Conservation (phyloP, 2,888 invertebrate genomes). For the Macaria liturata region DNA sequence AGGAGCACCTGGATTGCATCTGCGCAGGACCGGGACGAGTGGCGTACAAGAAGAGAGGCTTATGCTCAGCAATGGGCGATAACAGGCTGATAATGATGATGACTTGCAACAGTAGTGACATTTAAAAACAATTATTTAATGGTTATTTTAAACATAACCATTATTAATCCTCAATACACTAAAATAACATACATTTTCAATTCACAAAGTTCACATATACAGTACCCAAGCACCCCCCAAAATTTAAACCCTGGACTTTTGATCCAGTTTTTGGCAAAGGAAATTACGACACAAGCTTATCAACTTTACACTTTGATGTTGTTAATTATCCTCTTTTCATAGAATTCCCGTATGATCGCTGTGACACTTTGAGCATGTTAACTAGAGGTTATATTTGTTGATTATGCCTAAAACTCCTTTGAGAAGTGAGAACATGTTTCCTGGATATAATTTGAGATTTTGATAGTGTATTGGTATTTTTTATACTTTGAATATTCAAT, state of each 20-base stretch:
- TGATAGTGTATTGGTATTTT: no score
- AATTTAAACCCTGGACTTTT: constrained; percentile 7
- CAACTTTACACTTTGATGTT: constrained; percentile 22
- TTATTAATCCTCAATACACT: no score
- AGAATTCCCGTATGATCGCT: constrained; percentile 17
- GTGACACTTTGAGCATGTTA: constrained; percentile 15
- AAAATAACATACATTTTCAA: no score
- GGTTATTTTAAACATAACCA: no score
- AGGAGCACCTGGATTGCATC: no score
- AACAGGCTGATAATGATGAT: no score
- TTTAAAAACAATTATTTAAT: neutral
- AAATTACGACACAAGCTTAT: constrained; percentile 19
- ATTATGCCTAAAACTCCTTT: constrained; percentile 13
- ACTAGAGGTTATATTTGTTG: constrained; percentile 6
- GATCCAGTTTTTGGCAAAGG: constrained; percentile 20
- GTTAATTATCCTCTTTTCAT: constrained; percentile 24
- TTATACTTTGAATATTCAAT: no score
- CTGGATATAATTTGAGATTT: neutral
- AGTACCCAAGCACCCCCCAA: neutral
- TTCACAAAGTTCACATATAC: no score
- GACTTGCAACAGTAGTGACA: no score
- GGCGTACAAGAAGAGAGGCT: no score
- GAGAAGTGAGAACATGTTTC: constrained; percentile 8
- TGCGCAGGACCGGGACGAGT: no score
- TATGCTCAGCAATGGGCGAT: no score